Conservation (phyloP, 1,140 invertebrate species). For the Antheraea pernyi region DNA sequence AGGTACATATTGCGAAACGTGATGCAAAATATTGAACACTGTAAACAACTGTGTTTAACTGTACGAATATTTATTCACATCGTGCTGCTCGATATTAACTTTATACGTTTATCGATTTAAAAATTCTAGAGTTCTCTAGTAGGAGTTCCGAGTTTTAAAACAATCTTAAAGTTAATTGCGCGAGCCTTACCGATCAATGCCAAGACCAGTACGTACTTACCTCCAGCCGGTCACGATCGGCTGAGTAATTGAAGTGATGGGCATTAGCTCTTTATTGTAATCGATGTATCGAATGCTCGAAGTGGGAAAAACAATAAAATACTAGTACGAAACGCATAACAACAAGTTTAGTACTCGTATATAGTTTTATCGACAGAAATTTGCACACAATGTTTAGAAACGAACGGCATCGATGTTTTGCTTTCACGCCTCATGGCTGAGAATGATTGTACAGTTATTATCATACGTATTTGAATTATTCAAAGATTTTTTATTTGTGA, state of each 20-base stretch:
- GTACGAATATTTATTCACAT: constrained; percentile 26
- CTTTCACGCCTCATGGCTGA: constrained; percentile 47
- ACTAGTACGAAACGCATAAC: constrained; percentile 14
- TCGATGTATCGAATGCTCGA: constrained; percentile 21
- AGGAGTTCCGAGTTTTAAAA: constrained; percentile 6
- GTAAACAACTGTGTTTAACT: constrained; percentile 33
- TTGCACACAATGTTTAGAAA: constrained; percentile 74
- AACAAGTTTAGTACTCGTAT: constrained; percentile 26
- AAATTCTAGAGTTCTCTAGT: constrained; percentile 24
- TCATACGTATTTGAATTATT: constrained; percentile 11
- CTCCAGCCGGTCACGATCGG: constrained; percentile 9
- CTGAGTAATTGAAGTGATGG: constrained; percentile 2
- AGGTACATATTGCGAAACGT: constrained; percentile 21
- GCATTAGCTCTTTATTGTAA: constrained; percentile 9
- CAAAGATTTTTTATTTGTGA: not conserved
- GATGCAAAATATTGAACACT: constrained; percentile 24
- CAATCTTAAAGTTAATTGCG: not conserved
- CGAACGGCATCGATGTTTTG: constrained; percentile 57
- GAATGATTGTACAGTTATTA: constrained; percentile 35
- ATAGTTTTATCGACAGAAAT: constrained; percentile 59
- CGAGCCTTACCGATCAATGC: constrained; percentile 10
- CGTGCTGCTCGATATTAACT: constrained; percentile 25
- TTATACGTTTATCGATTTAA: constrained; percentile 18
- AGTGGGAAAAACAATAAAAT: constrained; percentile 14
- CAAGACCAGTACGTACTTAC: constrained; percentile 9